These are phyloP conservation scores for Bufotes viridis DNA, from an alignment of 2,797 vertebrate species.

Conservation along the genomic window DNA sequence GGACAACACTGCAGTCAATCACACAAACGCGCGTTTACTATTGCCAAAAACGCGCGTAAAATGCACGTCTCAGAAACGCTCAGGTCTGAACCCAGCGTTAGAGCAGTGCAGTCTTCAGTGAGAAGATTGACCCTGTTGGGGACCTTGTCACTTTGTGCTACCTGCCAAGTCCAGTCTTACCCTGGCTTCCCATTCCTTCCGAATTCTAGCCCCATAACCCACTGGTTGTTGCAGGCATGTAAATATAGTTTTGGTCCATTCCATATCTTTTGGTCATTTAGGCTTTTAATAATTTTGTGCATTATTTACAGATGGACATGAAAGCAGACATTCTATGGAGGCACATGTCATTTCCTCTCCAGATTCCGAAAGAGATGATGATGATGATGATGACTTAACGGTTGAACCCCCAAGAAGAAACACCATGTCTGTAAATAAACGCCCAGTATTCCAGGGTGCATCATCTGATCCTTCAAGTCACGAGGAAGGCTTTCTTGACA, in stretches of 20 bases:
- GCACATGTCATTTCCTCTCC: constrained; percentile 4
- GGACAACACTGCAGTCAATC: too few relatives aligned
- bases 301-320: not conserved
- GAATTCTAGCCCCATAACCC: not conserved
- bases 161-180: too few relatives aligned
- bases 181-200: not conserved
- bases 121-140: too few relatives aligned
- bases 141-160: too few relatives aligned
- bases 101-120: too few relatives aligned
- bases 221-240: not conserved
- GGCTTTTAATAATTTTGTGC: not conserved
- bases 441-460: not conserved
- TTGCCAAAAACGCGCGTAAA: too few relatives aligned
- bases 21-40: too few relatives aligned
- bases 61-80: too few relatives aligned
- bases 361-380: not conserved
- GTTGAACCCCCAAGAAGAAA: not conserved
- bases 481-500: constrained; percentile 20
- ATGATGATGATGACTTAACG: not conserved
- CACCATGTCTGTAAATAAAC: not conserved
- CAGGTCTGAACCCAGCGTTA: too few relatives aligned
- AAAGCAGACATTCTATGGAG: not conserved
- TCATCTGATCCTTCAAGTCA: not conserved
- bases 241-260: not conserved
- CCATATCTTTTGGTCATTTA: not conserved